Conservation (phyloP, 2,888 invertebrate genomes). For the Selenia dentaria region DNA sequence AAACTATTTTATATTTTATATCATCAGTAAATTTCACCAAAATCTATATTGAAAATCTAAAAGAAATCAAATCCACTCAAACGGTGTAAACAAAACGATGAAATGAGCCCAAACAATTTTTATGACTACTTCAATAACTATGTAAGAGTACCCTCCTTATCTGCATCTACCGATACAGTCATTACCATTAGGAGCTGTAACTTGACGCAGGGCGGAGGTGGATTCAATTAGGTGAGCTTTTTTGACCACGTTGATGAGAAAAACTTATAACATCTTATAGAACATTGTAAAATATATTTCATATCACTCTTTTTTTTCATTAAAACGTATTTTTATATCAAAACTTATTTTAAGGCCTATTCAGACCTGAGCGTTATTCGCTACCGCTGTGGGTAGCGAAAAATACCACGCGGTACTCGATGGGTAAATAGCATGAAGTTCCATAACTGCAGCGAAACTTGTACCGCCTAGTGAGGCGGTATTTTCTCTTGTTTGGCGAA, state of each 20-base stretch:
- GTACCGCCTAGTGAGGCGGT: too few species aligned
- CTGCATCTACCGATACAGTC: slow-evolving; percentile 36
- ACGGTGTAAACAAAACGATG: slow-evolving; percentile 27
- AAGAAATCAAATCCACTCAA: slow-evolving; percentile 9
- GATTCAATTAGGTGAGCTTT: slow-evolving; percentile 19
- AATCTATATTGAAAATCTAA: neutral
- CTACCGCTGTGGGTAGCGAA: too few species aligned
- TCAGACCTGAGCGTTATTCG: too few species aligned
- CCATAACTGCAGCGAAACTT: too few species aligned
- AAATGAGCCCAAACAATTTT: slow-evolving; percentile 28
- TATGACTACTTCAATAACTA: slow-evolving; percentile 29
- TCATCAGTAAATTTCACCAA: neutral
- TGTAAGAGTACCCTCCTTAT: slow-evolving; percentile 25
- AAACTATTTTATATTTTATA: neutral
- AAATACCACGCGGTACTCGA: too few species aligned
- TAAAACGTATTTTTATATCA: too few species aligned
- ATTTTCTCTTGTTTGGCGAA: too few species aligned
- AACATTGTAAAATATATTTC: too few species aligned
- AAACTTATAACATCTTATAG: neutral
- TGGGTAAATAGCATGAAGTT: too few species aligned
- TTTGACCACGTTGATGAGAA: slow-evolving; percentile 11
- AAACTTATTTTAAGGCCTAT: too few species aligned
- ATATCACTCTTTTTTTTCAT: too few species aligned
- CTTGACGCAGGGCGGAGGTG: slow-evolving; percentile 32
- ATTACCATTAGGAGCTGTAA: slow-evolving; percentile 46